Evolutionary conservation across 2,888 invertebrate species (phyloP).

Genomic region (Conchocele bisecta): DNA sequence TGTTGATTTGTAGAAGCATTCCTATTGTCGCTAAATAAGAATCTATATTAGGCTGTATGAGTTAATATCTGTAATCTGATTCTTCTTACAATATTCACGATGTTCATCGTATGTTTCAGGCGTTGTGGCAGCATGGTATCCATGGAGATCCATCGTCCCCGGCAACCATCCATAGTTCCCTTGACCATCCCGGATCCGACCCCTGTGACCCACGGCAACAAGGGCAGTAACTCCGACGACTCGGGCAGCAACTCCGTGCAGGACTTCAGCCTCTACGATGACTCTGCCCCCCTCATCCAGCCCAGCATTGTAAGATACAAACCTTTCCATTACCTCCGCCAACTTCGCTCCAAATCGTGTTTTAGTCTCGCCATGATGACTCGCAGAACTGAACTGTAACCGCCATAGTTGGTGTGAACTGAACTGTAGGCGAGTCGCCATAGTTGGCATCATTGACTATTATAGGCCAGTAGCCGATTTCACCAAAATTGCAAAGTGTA

Average conservation of each 20-base stretch:
- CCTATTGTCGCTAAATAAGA: no score
- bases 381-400: no score
- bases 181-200: constrained; percentile 2
- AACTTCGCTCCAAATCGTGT: constrained; percentile 36
- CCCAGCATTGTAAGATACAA: constrained; percentile 54
- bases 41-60: no score
- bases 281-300: constrained; percentile 42
- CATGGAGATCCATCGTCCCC: constrained; percentile 50
- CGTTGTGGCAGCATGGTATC: constrained; percentile 37
- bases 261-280: constrained; percentile 46
- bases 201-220: background rate
- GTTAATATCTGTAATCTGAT: no score
- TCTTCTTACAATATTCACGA: background rate
- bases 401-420: no score
- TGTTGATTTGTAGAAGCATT: no score
- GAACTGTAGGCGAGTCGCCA: no score
- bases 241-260: constrained; percentile 29
- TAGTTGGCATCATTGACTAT: no score
- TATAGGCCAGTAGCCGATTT: no score
- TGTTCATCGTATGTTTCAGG: constrained; percentile 29
- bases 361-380: constrained; percentile 51
- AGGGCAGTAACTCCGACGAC: constrained; percentile 17
- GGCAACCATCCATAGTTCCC: background rate
- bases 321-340: constrained; percentile 47
- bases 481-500: no score